Percentiles rank a stretch among this genome's conserved stretches.
These are phyloP conservation scores for Metacarcinus magister DNA, from an alignment of 2,888 invertebrate species.

Conservation along the genomic window DNA sequence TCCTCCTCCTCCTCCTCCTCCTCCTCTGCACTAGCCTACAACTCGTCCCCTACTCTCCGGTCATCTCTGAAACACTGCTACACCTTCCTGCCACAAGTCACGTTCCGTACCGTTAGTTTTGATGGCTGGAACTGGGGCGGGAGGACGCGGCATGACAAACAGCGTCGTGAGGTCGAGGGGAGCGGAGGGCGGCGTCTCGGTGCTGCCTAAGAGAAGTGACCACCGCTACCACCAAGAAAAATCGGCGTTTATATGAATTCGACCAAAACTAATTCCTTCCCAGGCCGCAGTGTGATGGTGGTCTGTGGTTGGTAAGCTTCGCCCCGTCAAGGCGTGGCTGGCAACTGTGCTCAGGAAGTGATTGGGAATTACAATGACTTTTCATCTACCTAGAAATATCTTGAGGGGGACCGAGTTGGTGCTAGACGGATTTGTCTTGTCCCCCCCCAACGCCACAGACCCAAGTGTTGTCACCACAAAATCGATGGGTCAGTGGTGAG, in stretches of 20 bases:
- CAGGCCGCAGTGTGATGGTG: constrained; percentile 22
- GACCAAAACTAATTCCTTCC: constrained; percentile 20
- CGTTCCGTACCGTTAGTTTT: constrained; percentile 70
- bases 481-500: constrained; percentile 61
- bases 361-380: constrained; percentile 33
- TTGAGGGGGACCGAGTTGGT: background rate
- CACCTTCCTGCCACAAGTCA: constrained; percentile 67
- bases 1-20: constrained; percentile 38
- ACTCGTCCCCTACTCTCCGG: constrained; percentile 55
- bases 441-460: constrained; percentile 32
- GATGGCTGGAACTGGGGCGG: constrained; percentile 67
- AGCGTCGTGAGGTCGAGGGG: constrained; percentile 58
- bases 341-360: background rate
- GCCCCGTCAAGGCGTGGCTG: background rate
- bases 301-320: background rate
- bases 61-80: constrained; percentile 64
- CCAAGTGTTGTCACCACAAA: constrained; percentile 63
- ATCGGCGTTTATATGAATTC: constrained; percentile 44
- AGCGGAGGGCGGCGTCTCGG: constrained; percentile 36
- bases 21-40: background rate
- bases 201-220: constrained; percentile 48
- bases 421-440: background rate
- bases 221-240: constrained; percentile 38
- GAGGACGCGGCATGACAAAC: constrained; percentile 64
- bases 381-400: background rate